Base-by-base conservation (phyloP, 2,797 vertebrate genomes). In the Poecile montanus region DNA sequence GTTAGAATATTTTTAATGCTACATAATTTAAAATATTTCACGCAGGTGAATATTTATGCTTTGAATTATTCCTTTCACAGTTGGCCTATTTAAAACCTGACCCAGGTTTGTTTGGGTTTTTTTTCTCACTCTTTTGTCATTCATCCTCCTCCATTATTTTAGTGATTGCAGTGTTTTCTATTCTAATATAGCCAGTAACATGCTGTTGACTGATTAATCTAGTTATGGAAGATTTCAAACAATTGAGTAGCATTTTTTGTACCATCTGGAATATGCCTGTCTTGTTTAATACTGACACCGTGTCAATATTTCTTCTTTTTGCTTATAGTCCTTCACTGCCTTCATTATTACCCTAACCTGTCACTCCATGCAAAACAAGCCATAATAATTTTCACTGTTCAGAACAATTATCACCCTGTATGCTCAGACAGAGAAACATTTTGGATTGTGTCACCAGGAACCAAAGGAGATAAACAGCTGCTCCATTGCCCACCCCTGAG, bases 341-440 rank as follows among this genome's bases (percentile, higher is more conserved):
- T 91, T 92, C 15, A 27, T 75, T 78, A 23, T 79, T 93, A 22
- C 36, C 56, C 32, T 71, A 81, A 72, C 11, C 11, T 58, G 13
- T 22, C 45, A 72, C 60, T 73, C 57, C 34, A 47, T 18, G 51
- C 26, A 84, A 93, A 85, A 57, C 14, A 80, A 65, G 26, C 36
- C 23, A 47, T 8, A 85, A 53, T 51, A 32, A 57, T 70, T 72
- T 88, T 95, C 25, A 57, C 34, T 89, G 10, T 70, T 91, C 47
- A 85, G 54, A 92, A 54, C 9, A 84, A 70, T 57, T 93, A 66
- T 57, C 83, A 53, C 12, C 8, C 47, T 40, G 10, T 72, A 80
- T 70, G 72, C 29, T 94, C 88, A 93, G 38, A 95, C 23, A 81
- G 34, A 80, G 47, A 92, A 95, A 51, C 32, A 79, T 56, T 88